Base-by-base conservation (phyloP, 2,888 invertebrate genomes). In the Tinea trinotella region DNA sequence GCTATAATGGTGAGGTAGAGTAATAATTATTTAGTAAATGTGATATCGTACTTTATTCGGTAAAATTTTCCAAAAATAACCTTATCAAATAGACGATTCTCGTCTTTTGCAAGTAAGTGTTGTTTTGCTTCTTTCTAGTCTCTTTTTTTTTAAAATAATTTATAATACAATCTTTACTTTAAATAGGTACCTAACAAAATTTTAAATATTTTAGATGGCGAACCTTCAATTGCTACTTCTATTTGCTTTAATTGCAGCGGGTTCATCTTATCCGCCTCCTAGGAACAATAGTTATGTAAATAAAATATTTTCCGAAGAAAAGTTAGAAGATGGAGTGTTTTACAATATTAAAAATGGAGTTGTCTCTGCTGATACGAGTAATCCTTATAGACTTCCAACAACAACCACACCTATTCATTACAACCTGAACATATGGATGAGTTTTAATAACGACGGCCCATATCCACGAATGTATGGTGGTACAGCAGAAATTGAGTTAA, bases 371-470 rank as follows among this genome's bases (percentile, higher is more conserved):
- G 57, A 58, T 1, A 62, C 57, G 7, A 55, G 35, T 3, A 40
- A 55, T 17, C 35, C 9, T 0, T 88, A 76, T 61, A 71, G 88
- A 24, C 69, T 90, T 2, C 88, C 88, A 0, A 76, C 62, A 0
- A 77, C 79, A 0, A 81, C 91, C 0, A 60, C 56, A n/a, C 92
- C 91, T 0, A 59, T 54, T 0, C 70, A 73, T 19, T 92, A 91
- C 60, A 65, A 77, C 0, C 63, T 91, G 0, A 59, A 72, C 0
- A 74, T 91, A 63, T 62, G 59, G 0, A 79, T 89, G 0, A 70
- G 86, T 55, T 71, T 88, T 0, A 6, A 55, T 0, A 46, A 59
- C 18, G 57, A 58, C 9, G 57, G 56, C 2, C 55, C 48, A 0
- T 57, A 52, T 2, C 24, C 50, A 4, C 20, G 50, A 5, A 53